Percentiles rank a stretch among this genome's conserved stretches.
Evolutionary conservation across 2,888 invertebrate genomes (phyloP).

Genomic region (Therioaphis trifolii): DNA sequence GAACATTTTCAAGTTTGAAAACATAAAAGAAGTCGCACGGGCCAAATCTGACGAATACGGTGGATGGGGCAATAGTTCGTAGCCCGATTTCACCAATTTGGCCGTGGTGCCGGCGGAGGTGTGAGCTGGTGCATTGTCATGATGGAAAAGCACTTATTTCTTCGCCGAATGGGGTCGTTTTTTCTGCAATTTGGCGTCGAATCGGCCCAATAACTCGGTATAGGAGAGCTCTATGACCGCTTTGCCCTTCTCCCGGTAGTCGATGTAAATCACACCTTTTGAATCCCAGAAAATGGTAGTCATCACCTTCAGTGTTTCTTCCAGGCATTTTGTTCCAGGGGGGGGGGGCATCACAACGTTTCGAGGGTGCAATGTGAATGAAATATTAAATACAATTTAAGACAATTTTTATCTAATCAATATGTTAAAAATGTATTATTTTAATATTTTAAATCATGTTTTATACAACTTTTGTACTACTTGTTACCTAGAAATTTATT

Average conservation of each 20-base stretch:
- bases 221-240: slow-evolving; percentile 28
- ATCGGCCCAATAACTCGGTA: slow-evolving; percentile 9
- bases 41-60: slow-evolving; percentile 4
- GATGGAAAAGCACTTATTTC: slow-evolving; percentile 22
- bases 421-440: no score
- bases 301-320: no score
- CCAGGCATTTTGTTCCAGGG: no score
- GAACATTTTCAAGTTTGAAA: slow-evolving; percentile 5
- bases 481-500: no score
- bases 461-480: no score
- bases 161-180: slow-evolving; percentile 13
- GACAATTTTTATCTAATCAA: no score
- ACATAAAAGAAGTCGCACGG: slow-evolving; percentile 15
- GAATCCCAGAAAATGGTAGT: slow-evolving; percentile 63
- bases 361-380: no score
- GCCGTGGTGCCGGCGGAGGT: not conserved
- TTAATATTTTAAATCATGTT: no score
- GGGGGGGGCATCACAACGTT: no score
- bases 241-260: slow-evolving; percentile 45
- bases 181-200: slow-evolving; percentile 36
- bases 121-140: slow-evolving; percentile 17
- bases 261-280: slow-evolving; percentile 35
- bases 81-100: slow-evolving; percentile 1
- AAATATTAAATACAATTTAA: no score
- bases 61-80: not conserved